Evolutionary conservation across 2,797 vertebrate species (phyloP).

Genomic region (Schizopygopsis pylzovi): DNA sequence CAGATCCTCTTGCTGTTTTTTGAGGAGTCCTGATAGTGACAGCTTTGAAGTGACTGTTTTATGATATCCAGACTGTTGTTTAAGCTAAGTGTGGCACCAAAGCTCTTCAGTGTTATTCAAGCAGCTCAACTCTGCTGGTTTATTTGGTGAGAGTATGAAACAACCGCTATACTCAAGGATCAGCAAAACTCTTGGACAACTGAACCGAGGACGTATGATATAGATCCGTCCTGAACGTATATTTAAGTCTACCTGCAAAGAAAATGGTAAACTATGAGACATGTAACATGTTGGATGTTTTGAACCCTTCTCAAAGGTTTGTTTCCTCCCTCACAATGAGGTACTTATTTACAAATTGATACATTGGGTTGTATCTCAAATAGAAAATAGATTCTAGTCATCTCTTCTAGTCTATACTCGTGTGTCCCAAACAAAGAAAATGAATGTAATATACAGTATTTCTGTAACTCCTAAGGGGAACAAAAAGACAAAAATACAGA

Average conservation of each 20-base stretch:
- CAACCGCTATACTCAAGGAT: background rate
- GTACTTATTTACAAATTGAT: slow-evolving; percentile 75
- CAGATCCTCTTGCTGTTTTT: slow-evolving; percentile 66
- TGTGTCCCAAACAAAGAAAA: slow-evolving; percentile 67
- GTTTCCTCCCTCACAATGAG: slow-evolving; percentile 81
- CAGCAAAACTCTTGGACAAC: background rate
- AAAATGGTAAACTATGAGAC: slow-evolving; percentile 41
- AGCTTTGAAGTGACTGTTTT: slow-evolving; percentile 76
- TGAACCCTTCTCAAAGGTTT: slow-evolving; percentile 74
- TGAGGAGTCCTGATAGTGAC: slow-evolving; percentile 73
- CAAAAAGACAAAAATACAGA: slow-evolving; percentile 44
- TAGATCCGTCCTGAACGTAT: background rate
- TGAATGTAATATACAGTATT: slow-evolving; percentile 65
- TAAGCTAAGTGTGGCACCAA: slow-evolving; percentile 20
- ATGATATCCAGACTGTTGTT: slow-evolving; percentile 61
- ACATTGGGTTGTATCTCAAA: slow-evolving; percentile 66
- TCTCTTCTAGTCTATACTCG: slow-evolving; percentile 54
- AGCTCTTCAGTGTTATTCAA: slow-evolving; percentile 50
- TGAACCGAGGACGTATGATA: slow-evolving; percentile 8
- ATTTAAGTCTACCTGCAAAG: background rate
- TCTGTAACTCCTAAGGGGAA: slow-evolving; percentile 58
- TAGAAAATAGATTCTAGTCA: slow-evolving; percentile 60
- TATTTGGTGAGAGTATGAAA: slow-evolving; percentile 25
- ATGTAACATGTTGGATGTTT: slow-evolving; percentile 69
- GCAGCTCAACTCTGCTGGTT: slow-evolving; percentile 23